phyloP scores from a whole-genome alignment of 2,797 vertebrate species.

The Cyprinodon diabolis region DNA sequence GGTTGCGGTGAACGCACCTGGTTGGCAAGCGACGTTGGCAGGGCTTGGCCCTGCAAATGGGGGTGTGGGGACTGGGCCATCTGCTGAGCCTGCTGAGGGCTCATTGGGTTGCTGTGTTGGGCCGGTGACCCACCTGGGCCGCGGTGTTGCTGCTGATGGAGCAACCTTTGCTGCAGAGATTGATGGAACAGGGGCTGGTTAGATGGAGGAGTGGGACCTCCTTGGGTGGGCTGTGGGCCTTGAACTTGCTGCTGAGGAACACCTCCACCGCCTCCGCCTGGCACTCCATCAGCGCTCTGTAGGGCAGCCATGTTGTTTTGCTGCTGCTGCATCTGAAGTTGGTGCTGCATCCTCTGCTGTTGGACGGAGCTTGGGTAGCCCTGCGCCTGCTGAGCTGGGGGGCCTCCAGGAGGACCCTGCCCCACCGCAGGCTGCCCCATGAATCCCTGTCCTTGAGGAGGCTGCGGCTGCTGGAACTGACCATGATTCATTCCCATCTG shows the following conservation, averaged over 20 bases:
- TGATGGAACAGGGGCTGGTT: slow-evolving; percentile 84
- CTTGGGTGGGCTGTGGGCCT: slow-evolving; percentile 78
- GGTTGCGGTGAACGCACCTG: slow-evolving; percentile 98
- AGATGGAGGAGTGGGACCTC: slow-evolving; percentile 78
- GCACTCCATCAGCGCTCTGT: slow-evolving; percentile 67
- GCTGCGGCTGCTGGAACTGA: slow-evolving; percentile 89
- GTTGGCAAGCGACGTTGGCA: slow-evolving; percentile 88
- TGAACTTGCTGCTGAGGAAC: slow-evolving; percentile 84
- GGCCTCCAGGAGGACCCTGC: slow-evolving; percentile 72
- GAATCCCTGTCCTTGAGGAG: slow-evolving; percentile 81
- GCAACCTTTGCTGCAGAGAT: slow-evolving; percentile 89
- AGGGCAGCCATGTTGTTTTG: slow-evolving; percentile 87
- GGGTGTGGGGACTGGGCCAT: slow-evolving; percentile 93
- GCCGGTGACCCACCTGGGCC: slow-evolving; percentile 83
- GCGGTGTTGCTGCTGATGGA: slow-evolving; percentile 93
- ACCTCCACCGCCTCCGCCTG: slow-evolving; percentile 71
- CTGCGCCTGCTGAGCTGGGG: slow-evolving; percentile 83
- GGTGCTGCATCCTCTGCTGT: slow-evolving; percentile 91
- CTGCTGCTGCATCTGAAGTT: slow-evolving; percentile 87
- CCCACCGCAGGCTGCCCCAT: slow-evolving; percentile 87
- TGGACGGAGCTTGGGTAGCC: slow-evolving; percentile 81
- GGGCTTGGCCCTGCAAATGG: slow-evolving; percentile 89
- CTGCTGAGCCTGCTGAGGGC: slow-evolving; percentile 84
- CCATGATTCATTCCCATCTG: slow-evolving; percentile 89
- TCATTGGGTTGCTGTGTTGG: slow-evolving; percentile 95